Base-by-base conservation (phyloP, 2,888 invertebrate species). In the Pimpla rufipes region DNA sequence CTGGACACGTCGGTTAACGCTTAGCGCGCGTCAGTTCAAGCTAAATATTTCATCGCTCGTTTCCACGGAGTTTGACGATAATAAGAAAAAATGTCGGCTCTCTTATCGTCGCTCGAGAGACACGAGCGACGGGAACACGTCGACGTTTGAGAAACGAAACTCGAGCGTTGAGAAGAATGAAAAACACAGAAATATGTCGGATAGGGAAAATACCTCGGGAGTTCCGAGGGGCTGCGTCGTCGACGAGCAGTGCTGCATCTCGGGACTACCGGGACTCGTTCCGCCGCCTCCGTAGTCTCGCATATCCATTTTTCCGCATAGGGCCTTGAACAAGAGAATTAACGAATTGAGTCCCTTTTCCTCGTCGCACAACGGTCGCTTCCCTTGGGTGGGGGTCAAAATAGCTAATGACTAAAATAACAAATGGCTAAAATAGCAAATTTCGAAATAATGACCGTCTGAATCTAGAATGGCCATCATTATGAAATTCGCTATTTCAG, bases 221-320 rank as follows among this genome's bases (percentile, higher is more conserved):
- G 94, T 95, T 85, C 95, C 96, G 84, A 95, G 94, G 62, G 96
- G 94, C 88, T 96, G 96, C 59, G 98, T 97, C 2, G 98, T 98
- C 37, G 97, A 98, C 73, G 98, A 98, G 93, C 98, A 98, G 93
- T 97, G 97, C 93, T 98, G 98, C 92, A 97, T 96, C 88, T 98
- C 98, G 0, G 98, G 98, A 87, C 97, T 97, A 7, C 95, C 95
- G 40, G 97, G 96, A 37, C 97, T 96, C 40, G 93, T 92, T 70
- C 86, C 90, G 7, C 96, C 96, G 55, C 92, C 91, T 59, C 86
- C 88, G 45, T 93, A 93, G 86, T 93, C 93, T 55, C 89, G 89
- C 80, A 92, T 86, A 75, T 93, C 93, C 87, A 93, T 90, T 87
- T 93, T 91, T 37, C 88, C 86, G 79, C 93, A 92, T 47, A 93